Evolutionary conservation across 1,140 invertebrate species (phyloP).

Genomic region (Drosophila prosaltans): DNA sequence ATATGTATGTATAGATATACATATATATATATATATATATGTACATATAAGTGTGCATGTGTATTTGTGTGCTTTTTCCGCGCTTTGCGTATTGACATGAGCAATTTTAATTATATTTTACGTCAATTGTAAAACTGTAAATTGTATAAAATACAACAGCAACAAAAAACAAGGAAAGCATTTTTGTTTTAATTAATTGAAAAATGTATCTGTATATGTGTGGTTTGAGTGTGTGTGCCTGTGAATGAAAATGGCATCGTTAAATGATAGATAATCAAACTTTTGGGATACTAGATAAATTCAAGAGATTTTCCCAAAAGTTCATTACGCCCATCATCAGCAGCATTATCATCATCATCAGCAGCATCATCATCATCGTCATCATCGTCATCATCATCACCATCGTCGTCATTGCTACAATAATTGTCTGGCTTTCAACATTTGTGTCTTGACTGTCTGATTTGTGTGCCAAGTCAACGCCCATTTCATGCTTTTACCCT

Average conservation of each 20-base stretch:
- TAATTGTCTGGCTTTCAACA: constrained; percentile 70
- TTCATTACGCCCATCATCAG: constrained; percentile 67
- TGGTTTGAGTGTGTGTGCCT: neutral
- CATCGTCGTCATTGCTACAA: constrained; percentile 31
- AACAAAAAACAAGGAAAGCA: constrained; percentile 58
- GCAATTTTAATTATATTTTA: constrained; percentile 80
- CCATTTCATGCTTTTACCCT: constrained; percentile 53
- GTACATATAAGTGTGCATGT: neutral
- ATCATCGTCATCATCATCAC: neutral
- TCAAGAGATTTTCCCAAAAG: constrained; percentile 46
- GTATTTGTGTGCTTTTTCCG: constrained; percentile 20
- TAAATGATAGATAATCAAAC: constrained; percentile 43
- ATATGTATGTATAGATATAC: neutral
- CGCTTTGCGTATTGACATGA: constrained; percentile 62
- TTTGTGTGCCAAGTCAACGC: constrained; percentile 52
- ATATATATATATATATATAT: too few species aligned
- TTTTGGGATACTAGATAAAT: constrained; percentile 1
- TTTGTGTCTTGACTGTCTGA: constrained; percentile 30
- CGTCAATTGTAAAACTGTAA: constrained; percentile 74
- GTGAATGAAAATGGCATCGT: constrained; percentile 36
- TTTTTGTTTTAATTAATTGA: constrained; percentile 79
- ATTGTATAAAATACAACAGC: constrained; percentile 44
- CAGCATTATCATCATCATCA: neutral
- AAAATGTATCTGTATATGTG: constrained; percentile 53
- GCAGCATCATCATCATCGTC: neutral